Conservation (phyloP, 2,797 vertebrate species). For the Denticeps clupeoides region DNA sequence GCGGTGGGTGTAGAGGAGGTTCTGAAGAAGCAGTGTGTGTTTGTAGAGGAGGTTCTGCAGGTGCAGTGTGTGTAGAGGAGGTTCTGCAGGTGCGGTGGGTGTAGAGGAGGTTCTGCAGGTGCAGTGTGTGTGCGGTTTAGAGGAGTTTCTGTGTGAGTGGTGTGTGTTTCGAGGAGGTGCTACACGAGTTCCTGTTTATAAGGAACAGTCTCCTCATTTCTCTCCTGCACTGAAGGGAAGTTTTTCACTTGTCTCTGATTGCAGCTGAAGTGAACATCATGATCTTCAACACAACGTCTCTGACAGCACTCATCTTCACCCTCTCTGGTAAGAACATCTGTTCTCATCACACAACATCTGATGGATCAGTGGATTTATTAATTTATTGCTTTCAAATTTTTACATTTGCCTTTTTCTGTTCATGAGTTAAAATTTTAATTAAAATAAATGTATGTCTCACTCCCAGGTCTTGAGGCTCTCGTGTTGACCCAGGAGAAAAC, state of each 20-base stretch:
- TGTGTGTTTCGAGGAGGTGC: no score
- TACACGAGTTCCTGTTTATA: neutral
- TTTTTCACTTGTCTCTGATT: neutral
- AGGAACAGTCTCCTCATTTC: neutral
- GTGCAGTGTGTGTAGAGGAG: no score
- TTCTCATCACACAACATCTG: no score
- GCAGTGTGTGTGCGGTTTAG: no score
- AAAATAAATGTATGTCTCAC: neutral
- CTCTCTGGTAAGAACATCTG: neutral
- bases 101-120: no score
- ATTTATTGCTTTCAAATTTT: neutral
- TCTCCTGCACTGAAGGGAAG: neutral
- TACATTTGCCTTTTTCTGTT: no score
- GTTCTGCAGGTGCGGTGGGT: no score
- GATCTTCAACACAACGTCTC: neutral
- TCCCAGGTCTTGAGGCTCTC: neutral
- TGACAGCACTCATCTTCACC: neutral
- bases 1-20: no score
- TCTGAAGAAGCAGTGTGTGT: no score
- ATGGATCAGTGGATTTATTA: no score
- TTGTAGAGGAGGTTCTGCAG: no score
- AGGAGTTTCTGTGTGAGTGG: no score
- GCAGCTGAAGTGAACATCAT: neutral
- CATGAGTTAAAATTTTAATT: neutral
- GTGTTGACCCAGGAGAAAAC: neutral